Evolutionary conservation across 2,888 invertebrate genomes (phyloP).

Genomic region (Cosmopolites sordidus): DNA sequence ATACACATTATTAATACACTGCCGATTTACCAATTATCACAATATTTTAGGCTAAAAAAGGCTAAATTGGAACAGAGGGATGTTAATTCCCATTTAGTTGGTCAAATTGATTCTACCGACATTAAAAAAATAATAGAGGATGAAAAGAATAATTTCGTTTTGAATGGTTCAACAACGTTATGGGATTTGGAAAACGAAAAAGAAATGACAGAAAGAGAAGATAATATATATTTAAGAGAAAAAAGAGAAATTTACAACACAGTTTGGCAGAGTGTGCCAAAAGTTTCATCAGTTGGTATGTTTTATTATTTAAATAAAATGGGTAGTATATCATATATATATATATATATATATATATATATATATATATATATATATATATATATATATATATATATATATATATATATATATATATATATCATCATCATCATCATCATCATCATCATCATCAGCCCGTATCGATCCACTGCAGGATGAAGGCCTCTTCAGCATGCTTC

Average conservation of each 20-base stretch:
- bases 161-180: constrained; percentile 43
- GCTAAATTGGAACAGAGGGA: constrained; percentile 47
- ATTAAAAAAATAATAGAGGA: constrained; percentile 40
- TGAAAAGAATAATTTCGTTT: constrained; percentile 34
- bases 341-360: too few relatives aligned
- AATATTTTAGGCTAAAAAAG: constrained; percentile 38
- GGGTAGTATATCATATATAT: too few relatives aligned
- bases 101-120: constrained; percentile 41
- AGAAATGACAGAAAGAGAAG: constrained; percentile 50
- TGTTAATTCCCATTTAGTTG: constrained; percentile 41
- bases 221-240: constrained; percentile 41
- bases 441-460: too few relatives aligned
- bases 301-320: too few relatives aligned
- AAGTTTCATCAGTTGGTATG: constrained; percentile 46
- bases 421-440: too few relatives aligned
- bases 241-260: constrained; percentile 34
- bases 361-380: too few relatives aligned
- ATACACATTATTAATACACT: too few relatives aligned
- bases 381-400: too few relatives aligned
- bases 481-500: too few relatives aligned
- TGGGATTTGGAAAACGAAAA: constrained; percentile 58
- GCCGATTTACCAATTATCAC: too few relatives aligned
- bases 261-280: constrained; percentile 34
- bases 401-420: too few relatives aligned
- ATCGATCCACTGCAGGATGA: too few relatives aligned